These are phyloP conservation scores for Momotus momota DNA, from an alignment of 2,797 vertebrate genomes.

Conservation along the genomic window DNA sequence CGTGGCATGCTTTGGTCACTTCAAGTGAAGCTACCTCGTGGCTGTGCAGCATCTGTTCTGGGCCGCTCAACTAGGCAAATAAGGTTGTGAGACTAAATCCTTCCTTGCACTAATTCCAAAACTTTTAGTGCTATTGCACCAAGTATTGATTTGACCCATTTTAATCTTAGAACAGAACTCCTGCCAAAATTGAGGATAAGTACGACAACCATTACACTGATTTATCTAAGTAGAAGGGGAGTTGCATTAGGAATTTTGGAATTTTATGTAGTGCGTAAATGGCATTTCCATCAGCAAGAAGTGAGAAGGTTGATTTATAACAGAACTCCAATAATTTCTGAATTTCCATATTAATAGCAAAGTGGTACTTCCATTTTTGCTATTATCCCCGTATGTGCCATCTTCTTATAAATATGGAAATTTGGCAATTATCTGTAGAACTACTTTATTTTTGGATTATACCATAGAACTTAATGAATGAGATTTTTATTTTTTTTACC, in stretches of 20 bases:
- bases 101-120: not conserved
- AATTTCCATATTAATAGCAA: conserved; percentile 74
- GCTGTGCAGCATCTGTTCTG: not conserved
- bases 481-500: not conserved
- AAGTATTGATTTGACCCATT: not conserved
- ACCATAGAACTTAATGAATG: not conserved
- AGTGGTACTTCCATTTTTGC: conserved; percentile 42
- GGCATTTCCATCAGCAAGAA: conserved; percentile 60
- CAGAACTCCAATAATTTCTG: conserved; percentile 63
- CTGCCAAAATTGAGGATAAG: conserved; percentile 21
- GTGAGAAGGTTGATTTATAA: conserved; percentile 56
- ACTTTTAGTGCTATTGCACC: not conserved
- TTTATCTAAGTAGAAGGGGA: conserved; percentile 29
- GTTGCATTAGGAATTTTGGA: conserved; percentile 31
- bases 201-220: conserved; percentile 3
- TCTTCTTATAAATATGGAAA: conserved; percentile 74
- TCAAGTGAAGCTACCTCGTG: not conserved
- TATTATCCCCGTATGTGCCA: conserved; percentile 47
- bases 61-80: not conserved
- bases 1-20: not conserved
- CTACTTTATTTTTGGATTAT: conserved; percentile 42
- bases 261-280: conserved; percentile 47
- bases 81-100: not conserved
- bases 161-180: not conserved
- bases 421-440: conserved; percentile 52